Evolutionary conservation across 2,797 vertebrate species (phyloP), one percentile per base, ranked within the genome.

Genomic region (Pangasius macronema): DNA sequence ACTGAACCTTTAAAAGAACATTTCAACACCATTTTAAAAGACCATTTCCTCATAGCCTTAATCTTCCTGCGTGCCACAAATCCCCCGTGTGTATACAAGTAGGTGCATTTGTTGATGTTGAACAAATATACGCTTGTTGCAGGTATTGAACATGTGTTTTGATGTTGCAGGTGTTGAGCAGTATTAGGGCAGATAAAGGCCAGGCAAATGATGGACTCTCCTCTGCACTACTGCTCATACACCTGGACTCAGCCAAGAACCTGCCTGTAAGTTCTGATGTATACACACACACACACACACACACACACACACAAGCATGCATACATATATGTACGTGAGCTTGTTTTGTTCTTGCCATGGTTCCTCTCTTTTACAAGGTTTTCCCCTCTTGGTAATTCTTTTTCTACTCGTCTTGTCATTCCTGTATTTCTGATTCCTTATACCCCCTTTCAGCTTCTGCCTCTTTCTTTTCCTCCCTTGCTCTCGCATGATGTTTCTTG

Each of bases 211-310:
- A 99, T 84, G 98, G 98, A 53, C 96, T 97, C 84, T 98, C 98
- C 11, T 97, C 98, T 18, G 96, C 97, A 0, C 91, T 99, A 92
- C 97, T 99, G 68, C 92, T 99, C n/a, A 91, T 99, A 59, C 98
- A 98, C 91, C 93, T 99, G 94, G 98, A 99, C 91, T 99, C 97
- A 0, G 98, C 97, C 77, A 96, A 95, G 86, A 98, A 97, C 91
- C 94, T 99, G 88, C 97, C 98, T 49, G 98, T 99, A 96, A 97
- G 98, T 96, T 83, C 0, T 68, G 77, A 61, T 22, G 49, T 36
- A 88, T 1, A 72, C 36, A 36, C 36, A 84, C 67, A 30, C 46
- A 53, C 30, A 83, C 46, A 49, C 27, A 11, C 46, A 51, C 59
- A 39, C 27, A n/a, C 33, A 61, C 18, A 5, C 36, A 73, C 67